Evolutionary conservation across 2,113 vertebrate genomes (phyloP), one percentile per base, ranked within the genome.

Genomic region (Cyprinodon variegatus): DNA sequence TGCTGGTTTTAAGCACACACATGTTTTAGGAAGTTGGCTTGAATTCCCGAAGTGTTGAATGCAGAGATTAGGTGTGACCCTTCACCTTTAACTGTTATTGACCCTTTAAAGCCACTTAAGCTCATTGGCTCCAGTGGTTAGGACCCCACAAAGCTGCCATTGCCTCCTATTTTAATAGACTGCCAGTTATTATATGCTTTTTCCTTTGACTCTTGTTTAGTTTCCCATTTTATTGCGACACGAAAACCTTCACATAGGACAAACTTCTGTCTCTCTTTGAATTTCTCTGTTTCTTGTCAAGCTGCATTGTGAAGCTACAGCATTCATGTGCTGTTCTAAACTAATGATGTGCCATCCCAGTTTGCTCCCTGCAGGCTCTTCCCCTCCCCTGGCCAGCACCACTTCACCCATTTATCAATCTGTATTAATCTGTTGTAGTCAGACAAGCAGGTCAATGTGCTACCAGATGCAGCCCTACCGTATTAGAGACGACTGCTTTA

Each of bases 381-480:
- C 57, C 50, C 73, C 73, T 46, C 41, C 67, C 74, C 40, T 64
- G 65, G 78, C 79, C 81, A 72, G 50, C 43, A 4, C 64, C 68
- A 82, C 80, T 14, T 61, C 43, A 11, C 69, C 78, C 85, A 90
- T 91, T 89, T 70, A 92, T 91, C 88, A 91, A 63, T 76, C 3
- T 62, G 84, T 43, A 90, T 90, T 85, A 86, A 81, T 50, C 79
- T 53, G 87, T 72, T 83, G 86, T 83, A 70, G 77, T 78, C 74
- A 72, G 79, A 65, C 82, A 83, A 83, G 79, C 82, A 68, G 82
- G 83, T 83, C 83, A 89, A 78, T 86, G 83, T 81, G 74, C 74
- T 79, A 74, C 80, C 86, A 89, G 82, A 86, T 76, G 85, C 80
- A 67, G 69, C 67, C 40, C 37, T 83, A 29, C 29, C 29, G 29